Evolutionary conservation across 2,888 invertebrate genomes (phyloP), one percentile per base, ranked within the genome.

Genomic region (Phaonia tiefii): DNA sequence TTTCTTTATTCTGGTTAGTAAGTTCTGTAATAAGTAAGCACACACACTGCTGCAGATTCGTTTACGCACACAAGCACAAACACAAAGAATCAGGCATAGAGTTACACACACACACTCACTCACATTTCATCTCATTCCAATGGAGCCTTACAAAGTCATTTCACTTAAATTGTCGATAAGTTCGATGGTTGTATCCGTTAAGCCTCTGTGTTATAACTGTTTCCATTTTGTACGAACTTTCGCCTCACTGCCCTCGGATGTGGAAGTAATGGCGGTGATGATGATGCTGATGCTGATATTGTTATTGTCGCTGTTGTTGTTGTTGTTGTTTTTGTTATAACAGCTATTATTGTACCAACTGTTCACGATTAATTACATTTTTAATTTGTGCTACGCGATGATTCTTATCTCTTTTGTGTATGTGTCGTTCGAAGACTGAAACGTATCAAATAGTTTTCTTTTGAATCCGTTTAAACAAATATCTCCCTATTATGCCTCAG

Each of bases 361-460:
- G 71, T 54, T 77, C 66, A 71, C 74, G 70, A 81, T 79, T 84
- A 84, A 84, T 82, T 79, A 81, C 80, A 63, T 77, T 83, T 81
- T 83, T 80, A 79, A 79, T 79, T 83, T 74, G 54, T 72, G 77
- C 69, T 63, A 54, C 72, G 75, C 71, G 66, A 72, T 56, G 73
- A 74, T 80, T 74, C 20, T 74, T 77, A 80, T 77, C 70, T 71
- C 20, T 20, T 60, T 2, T 26, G 51, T 1, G 22, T n/a, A n/a
- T 10, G 3, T 26, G 20, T 20, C 31, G 15, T 37, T 67, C n/a
- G 42, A 37, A 51, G 42, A 31, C n/a, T 1, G 26, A n/a, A 26
- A 15, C 39, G 7, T 54, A 39, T 73, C 31, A 37, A 63, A 54
- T 42, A 39, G 22, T 58, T 73, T 20, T 37, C 8, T 42, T 51